Conservation (phyloP, 2,113 vertebrate species). For the Leptocoma aspasia region DNA sequence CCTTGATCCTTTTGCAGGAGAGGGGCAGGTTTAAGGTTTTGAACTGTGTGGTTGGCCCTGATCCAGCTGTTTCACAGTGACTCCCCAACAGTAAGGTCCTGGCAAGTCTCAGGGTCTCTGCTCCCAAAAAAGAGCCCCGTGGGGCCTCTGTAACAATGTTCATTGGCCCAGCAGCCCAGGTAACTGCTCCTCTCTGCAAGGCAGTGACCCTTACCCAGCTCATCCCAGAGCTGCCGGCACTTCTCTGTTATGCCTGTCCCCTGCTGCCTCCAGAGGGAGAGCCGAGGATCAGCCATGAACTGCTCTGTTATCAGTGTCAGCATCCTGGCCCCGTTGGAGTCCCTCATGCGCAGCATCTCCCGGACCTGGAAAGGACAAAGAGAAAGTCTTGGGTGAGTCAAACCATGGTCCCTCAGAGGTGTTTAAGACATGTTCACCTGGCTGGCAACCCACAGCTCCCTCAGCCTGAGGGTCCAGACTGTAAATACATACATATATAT, state of each 20-base stretch:
- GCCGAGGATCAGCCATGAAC: slow-evolving; percentile 96
- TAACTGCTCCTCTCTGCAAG: neutral
- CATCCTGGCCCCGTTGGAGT: slow-evolving; percentile 97
- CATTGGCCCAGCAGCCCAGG: neutral
- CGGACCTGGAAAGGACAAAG: slow-evolving; percentile 79
- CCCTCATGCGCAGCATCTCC: slow-evolving; percentile 98
- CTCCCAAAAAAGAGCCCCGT: neutral
- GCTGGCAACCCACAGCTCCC: neutral
- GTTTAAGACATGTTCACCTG: neutral
- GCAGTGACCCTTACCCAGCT: slow-evolving; percentile 78
- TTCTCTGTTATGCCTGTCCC: slow-evolving; percentile 98
- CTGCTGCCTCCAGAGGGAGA: slow-evolving; percentile 97
- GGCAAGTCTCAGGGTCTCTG: neutral
- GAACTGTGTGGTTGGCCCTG: neutral
- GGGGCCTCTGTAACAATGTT: neutral
- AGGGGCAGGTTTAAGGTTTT: neutral
- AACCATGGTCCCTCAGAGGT: neutral
- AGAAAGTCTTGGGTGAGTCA: neutral
- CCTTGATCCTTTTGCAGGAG: neutral
- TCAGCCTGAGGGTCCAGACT: neutral
- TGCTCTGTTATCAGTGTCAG: slow-evolving; percentile 96
- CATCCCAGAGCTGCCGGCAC: slow-evolving; percentile 97
- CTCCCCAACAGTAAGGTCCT: neutral
- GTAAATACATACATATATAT: neutral
- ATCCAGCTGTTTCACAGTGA: neutral